Evolutionary conservation across 2,113 vertebrate genomes (phyloP).

Genomic region (Callipepla californica): DNA sequence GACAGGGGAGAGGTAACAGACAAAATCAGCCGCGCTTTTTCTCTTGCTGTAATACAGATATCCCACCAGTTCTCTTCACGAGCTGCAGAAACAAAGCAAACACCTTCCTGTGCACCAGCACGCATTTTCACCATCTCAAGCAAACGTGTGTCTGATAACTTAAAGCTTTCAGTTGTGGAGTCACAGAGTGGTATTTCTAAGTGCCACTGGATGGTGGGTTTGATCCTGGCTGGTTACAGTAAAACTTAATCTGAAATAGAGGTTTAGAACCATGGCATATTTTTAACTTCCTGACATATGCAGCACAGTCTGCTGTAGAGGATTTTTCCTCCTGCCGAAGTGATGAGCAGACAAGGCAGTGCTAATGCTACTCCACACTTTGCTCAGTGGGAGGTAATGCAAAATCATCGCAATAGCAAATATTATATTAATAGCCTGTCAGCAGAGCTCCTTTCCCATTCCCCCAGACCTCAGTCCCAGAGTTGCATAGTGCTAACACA

Average conservation of each 20-base stretch:
- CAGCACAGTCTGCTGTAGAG: conserved; percentile 17
- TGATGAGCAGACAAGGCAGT: conserved; percentile 51
- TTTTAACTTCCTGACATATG: conserved; percentile 50
- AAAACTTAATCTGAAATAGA: conserved; percentile 45
- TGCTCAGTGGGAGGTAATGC: conserved; percentile 13
- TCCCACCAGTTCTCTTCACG: not conserved
- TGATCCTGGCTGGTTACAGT: conserved; percentile 29
- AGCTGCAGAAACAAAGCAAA: conserved; percentile 23
- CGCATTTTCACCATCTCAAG: conserved; percentile 20
- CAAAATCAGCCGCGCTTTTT: not conserved
- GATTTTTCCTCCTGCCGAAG: conserved; percentile 64
- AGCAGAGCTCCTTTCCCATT: not conserved
- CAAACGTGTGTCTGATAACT: conserved; percentile 33
- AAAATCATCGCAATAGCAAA: conserved; percentile 27
- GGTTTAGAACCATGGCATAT: conserved; percentile 14
- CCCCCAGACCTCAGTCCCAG: not conserved
- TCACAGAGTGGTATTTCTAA: conserved; percentile 46
- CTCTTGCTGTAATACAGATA: not conserved
- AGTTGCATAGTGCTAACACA: not conserved
- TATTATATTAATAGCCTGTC: not conserved
- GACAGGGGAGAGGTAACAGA: not conserved
- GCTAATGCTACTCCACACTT: conserved; percentile 24
- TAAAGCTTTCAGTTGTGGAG: conserved; percentile 25
- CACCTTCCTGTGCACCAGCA: not conserved
- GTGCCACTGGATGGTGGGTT: conserved; percentile 42